Evolutionary conservation across 2,113 vertebrate genomes (phyloP).

Genomic region (Notothenia rossii): DNA sequence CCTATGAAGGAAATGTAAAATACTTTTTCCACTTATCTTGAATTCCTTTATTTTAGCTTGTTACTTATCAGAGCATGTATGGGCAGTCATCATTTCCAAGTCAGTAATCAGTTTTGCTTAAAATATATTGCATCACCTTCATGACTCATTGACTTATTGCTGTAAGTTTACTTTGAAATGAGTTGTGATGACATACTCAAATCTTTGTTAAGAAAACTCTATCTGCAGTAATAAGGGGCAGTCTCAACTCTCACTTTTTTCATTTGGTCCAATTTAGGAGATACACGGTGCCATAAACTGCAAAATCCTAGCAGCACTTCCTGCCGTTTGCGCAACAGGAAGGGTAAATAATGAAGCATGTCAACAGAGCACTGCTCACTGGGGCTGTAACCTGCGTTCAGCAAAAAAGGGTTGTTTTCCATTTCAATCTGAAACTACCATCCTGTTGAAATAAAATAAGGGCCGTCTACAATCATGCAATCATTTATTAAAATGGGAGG

Average conservation of each 20-base stretch:
- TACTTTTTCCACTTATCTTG: not conserved
- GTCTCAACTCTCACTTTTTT: conserved; percentile 48
- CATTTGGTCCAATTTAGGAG: conserved; percentile 69
- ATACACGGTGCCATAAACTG: conserved; percentile 40
- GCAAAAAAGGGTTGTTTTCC: conserved; percentile 52
- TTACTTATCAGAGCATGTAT: conserved; percentile 15
- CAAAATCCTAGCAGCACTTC: conserved; percentile 52
- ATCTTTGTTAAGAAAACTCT: conserved; percentile 44
- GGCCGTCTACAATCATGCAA: conserved; percentile 34
- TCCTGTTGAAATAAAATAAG: conserved; percentile 40
- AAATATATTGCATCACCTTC: conserved; percentile 53
- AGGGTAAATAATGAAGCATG: conserved; percentile 70
- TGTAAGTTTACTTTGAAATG: conserved; percentile 56
- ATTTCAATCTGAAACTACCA: conserved; percentile 50
- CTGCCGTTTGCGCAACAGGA: conserved; percentile 64
- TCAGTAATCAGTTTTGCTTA: conserved; percentile 50
- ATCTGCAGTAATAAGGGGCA: conserved; percentile 41
- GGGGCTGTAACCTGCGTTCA: conserved; percentile 43
- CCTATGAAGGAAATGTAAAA: not conserved
- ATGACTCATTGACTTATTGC: conserved; percentile 27
- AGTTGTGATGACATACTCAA: conserved; percentile 58
- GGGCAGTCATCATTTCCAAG: conserved; percentile 42
- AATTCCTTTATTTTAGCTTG: not conserved
- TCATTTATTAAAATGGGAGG: conserved; percentile 43
- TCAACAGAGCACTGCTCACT: conserved; percentile 61